phyloP scores from a whole-genome alignment of 2,888 invertebrate genomes.

The Ypsolopha sequella region DNA sequence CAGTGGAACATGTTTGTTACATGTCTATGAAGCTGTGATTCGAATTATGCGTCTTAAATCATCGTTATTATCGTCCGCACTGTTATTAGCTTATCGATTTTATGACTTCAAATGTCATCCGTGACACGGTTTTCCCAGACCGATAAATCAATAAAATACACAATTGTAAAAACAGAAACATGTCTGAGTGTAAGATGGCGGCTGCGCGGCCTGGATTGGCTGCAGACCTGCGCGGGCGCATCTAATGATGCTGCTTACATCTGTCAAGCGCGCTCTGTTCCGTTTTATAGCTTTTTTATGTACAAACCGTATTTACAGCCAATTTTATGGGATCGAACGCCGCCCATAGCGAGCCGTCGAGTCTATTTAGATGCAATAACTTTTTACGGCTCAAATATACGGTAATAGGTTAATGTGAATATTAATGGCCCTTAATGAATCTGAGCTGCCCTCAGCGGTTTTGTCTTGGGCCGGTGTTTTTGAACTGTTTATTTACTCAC shows the following conservation, averaged over 20 bases:
- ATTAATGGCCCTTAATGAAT: conserved; percentile 26
- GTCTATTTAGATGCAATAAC: conserved; percentile 56
- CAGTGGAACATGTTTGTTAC: neutral
- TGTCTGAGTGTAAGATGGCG: neutral
- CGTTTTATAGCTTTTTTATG: conserved; percentile 35
- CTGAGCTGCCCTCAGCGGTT: conserved; percentile 32
- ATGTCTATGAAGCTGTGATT: neutral
- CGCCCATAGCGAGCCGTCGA: conserved; percentile 24
- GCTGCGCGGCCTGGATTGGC: conserved; percentile 2
- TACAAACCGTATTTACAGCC: conserved; percentile 15
- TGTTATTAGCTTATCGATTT: neutral
- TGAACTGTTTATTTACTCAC: neutral
- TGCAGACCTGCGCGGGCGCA: neutral
- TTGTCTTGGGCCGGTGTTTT: neutral
- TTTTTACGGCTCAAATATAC: conserved; percentile 46
- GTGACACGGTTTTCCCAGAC: neutral
- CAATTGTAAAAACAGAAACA: neutral
- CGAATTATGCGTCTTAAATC: neutral
- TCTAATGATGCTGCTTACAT: conserved; percentile 8
- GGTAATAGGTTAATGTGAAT: conserved; percentile 44
- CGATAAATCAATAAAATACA: neutral
- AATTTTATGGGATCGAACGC: conserved; percentile 15
- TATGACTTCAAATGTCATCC: neutral
- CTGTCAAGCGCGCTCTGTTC: conserved; percentile 23
- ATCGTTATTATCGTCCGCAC: neutral